Base-by-base conservation (phyloP, 2,797 vertebrate genomes). In the Sebastes cheni region DNA sequence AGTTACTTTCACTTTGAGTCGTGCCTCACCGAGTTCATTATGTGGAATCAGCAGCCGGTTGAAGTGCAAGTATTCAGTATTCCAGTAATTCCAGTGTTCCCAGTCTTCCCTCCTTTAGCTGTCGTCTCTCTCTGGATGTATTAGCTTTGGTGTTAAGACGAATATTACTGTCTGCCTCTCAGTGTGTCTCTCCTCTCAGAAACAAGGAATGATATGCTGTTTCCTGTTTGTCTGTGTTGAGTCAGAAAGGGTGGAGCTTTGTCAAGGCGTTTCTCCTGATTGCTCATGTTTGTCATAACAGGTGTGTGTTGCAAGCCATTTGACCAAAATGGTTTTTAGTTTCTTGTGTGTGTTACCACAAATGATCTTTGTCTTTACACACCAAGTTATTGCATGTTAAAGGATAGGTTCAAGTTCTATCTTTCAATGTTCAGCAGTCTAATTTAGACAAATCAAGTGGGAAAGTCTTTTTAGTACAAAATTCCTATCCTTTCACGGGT, bases 1-100 rank as follows among this genome's bases (percentile, higher is more conserved):
- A 30, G 20, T 72, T 82, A 69, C 74, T 88, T 87, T 88, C 75
- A 73, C 79, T 82, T 87, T 71, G 4, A 18, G 7, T 14, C 1
- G 30, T 54, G 13, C 39, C 60, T 71, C 56, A 22, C 56, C 39
- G 18, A 30, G 36, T 66, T 65, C 2, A 5, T 18, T 27, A 12
- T 10, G 20, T 22, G 1, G 12, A 54, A 7, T 39, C 60, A 20
- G 59, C 39, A 58, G 50, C 77, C 50, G 23, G 64, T 75, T 27
- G 18, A 79, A 30, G n/a, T 55, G 1, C 6, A 65, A 72, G 22
- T 67, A 7, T 30, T 30, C 22, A 14, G 23, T 72, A 5, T 67
- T 16, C 50, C 39, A 67, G 42, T 62, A 39, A 71, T 60, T 64
- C 67, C 14, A 71, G 65, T 46, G 3, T 60, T 67, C 25, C 22